phyloP scores from a whole-genome alignment of 2,797 vertebrate genomes.

The Cyclura pinguis region DNA sequence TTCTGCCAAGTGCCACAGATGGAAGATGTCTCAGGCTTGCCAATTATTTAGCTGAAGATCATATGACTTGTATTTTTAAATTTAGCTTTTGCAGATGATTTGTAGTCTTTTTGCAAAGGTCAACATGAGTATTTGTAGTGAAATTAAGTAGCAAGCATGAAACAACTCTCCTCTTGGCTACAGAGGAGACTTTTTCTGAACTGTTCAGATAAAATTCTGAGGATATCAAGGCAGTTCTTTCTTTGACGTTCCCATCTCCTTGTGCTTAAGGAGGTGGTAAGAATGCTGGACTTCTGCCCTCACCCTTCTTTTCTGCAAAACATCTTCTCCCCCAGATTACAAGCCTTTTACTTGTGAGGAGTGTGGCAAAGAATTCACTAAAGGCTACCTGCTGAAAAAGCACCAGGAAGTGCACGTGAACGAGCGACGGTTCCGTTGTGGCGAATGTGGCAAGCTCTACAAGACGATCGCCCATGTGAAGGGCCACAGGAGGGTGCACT shows the following conservation, averaged over 20 bases:
- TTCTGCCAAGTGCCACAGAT: neutral
- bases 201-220: neutral
- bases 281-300: neutral
- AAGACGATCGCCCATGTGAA: slow-evolving; percentile 96
- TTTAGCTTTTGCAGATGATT: neutral
- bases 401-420: slow-evolving; percentile 94
- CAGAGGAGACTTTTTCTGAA: neutral
- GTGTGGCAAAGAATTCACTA: slow-evolving; percentile 95
- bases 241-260: rapidly evolving
- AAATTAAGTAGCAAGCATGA: neutral
- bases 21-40: neutral
- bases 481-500: slow-evolving; percentile 95
- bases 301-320: neutral
- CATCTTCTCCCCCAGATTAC: slow-evolving; percentile 80
- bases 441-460: slow-evolving; percentile 97
- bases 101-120: neutral
- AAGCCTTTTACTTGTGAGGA: slow-evolving; percentile 90
- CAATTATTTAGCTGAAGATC: neutral
- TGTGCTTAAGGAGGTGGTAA: neutral
- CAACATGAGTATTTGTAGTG: neutral
- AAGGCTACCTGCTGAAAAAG: slow-evolving; percentile 95
- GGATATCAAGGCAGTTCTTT: neutral
- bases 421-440: slow-evolving; percentile 94
- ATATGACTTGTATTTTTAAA: neutral
- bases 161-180: too few relatives aligned